A percentile compares a stretch with the other conserved stretches of the same genome.
phyloP scores from a whole-genome alignment of 1,140 invertebrate genomes.

The Maconellicoccus hirsutus region DNA sequence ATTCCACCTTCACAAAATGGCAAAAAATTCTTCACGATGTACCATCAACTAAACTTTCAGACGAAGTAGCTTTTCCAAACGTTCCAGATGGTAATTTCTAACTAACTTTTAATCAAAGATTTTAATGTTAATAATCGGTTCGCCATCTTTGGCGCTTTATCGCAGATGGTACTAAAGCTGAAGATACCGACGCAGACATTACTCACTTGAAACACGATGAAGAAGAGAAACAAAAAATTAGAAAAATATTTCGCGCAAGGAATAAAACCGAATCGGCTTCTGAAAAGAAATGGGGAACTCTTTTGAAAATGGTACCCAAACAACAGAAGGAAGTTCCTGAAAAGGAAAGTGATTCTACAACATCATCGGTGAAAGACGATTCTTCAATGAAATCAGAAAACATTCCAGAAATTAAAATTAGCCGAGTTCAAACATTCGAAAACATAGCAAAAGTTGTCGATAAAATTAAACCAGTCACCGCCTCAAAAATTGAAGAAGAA shows the following conservation, averaged over 20 bases:
- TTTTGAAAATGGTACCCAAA: background rate
- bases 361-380: background rate
- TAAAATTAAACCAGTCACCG: background rate
- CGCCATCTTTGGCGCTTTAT: background rate
- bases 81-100: background rate
- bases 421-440: background rate
- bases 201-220: background rate
- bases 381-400: background rate
- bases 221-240: constrained; percentile 14
- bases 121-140: background rate
- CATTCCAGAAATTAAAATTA: background rate
- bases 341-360: background rate
- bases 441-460: background rate
- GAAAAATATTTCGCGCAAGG: background rate
- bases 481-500: background rate
- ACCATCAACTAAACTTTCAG: background rate
- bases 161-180: background rate
- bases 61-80: background rate
- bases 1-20: constrained; percentile 52
- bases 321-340: background rate
- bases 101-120: background rate
- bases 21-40: constrained; percentile 50
- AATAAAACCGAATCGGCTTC: background rate
- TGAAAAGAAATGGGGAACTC: constrained; percentile 6
- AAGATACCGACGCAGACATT: background rate